Evolutionary conservation across 2,113 vertebrate species (phyloP).

Genomic region (Lepidothrix coronata): DNA sequence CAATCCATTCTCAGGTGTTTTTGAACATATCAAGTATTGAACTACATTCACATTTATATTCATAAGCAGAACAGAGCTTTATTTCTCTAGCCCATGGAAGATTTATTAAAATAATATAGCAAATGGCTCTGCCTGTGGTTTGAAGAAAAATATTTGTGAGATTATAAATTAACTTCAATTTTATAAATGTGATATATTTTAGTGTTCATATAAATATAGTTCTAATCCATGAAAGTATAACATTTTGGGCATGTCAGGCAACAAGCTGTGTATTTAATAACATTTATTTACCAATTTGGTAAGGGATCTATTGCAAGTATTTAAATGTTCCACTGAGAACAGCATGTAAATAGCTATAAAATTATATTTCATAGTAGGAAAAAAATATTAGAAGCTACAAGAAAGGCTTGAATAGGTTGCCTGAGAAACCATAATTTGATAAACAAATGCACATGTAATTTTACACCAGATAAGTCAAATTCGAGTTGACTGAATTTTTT

Average conservation of each 20-base stretch:
- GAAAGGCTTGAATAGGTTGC: not conserved
- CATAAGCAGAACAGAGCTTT: not conserved
- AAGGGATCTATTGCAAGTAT: not conserved
- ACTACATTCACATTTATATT: not conserved
- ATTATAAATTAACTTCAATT: not conserved
- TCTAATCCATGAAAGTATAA: not conserved
- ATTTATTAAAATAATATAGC: not conserved
- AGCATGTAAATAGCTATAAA: not conserved
- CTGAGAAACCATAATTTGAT: not conserved
- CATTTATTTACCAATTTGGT: not conserved
- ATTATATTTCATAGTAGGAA: not conserved
- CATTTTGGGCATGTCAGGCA: not conserved
- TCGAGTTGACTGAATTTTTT: not conserved
- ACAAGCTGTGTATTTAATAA: not conserved
- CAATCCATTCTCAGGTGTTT: not conserved
- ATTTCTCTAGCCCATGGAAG: not conserved
- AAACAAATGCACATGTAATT: not conserved
- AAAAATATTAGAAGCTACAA: not conserved
- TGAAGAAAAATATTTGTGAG: not conserved
- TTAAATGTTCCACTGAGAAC: not conserved
- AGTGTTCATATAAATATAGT: not conserved
- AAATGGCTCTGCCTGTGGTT: rapidly evolving
- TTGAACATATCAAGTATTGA: not conserved
- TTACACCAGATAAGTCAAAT: not conserved
- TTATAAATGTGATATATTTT: not conserved